Evolutionary conservation across 2,113 vertebrate genomes (phyloP).

Genomic region (Elaphurus davidianus): DNA sequence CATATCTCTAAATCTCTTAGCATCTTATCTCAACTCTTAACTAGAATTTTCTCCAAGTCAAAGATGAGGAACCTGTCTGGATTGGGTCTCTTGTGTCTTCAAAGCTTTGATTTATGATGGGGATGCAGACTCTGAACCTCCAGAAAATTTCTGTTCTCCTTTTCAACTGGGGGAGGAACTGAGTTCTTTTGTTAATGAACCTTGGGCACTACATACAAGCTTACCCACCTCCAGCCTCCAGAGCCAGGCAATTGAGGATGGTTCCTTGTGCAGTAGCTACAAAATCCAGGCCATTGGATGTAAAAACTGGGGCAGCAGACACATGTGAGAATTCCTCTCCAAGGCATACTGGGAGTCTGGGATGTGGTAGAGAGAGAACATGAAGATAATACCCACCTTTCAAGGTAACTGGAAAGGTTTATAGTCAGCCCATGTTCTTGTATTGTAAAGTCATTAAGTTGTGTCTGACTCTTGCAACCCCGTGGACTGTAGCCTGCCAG

Average conservation of each 20-base stretch:
- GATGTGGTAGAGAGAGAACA: accelerated
- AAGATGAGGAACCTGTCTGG: neutral
- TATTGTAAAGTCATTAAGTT: neutral
- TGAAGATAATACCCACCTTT: neutral
- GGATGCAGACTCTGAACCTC: accelerated
- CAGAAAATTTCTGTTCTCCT: neutral
- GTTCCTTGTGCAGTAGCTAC: neutral
- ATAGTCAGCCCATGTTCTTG: neutral
- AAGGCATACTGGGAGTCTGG: neutral
- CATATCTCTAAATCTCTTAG: neutral
- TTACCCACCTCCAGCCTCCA: neutral
- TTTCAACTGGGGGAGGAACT: neutral
- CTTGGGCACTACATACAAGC: neutral
- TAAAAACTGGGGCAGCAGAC: neutral
- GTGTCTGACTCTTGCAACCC: neutral
- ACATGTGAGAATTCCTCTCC: neutral
- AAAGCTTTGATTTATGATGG: neutral
- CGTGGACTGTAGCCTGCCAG: neutral
- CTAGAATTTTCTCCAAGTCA: neutral
- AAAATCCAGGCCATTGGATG: neutral
- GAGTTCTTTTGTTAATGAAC: neutral
- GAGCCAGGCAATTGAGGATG: neutral
- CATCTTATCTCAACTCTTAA: neutral
- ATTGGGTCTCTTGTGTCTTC: neutral
- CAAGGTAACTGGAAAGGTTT: neutral